Base-by-base conservation (phyloP, 2,888 invertebrate species). In the Epinotia bilunana region DNA sequence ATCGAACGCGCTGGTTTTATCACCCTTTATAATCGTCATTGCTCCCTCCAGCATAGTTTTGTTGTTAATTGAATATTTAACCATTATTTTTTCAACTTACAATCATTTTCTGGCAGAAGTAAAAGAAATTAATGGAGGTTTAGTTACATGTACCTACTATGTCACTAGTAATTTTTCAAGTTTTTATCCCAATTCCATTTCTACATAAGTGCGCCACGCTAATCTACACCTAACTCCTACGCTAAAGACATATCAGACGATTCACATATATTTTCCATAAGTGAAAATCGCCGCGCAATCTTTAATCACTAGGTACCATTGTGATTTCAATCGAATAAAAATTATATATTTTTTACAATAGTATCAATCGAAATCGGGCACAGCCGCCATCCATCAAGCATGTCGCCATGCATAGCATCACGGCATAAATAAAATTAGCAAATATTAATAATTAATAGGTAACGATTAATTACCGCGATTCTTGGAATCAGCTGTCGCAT, bases 21-120 rank as follows among this genome's bases (percentile, higher is more conserved):
- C 93, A 87, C 85, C 86, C 88, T 87, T 88, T 89, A 88, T 88
- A 87, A 92, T 92, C 92, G 88, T 90, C 89, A 91, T 90, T 90
- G 87, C 82, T 81, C 81, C 80, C 78, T 76, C 58, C 67, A 76
- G 79, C 80, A 80, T 81, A 78, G 80, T 85, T 84, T 80, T 77
- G 72, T 80, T 82, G 73, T 83, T 82, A 83, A 81, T 82, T 82
- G 79, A 81, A 81, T 81, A 80, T 79, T 81, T 79, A 76, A 68
- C 68, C 60, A 73, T 20, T 74, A 61, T 78, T 77, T 79, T 62
- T 79, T 75, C 76, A 81, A 74, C 76, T 77, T 78, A 76, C 5
- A 62, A 62, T 69, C 18, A 4, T 43, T 28, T 53, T 20, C 20
- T 20, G 63, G 0, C 6, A 23, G 12, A 46, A 20, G 4, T 23